phyloP scores from a whole-genome alignment of 2,113 vertebrate genomes.

The Prochilodus magdalenae region DNA sequence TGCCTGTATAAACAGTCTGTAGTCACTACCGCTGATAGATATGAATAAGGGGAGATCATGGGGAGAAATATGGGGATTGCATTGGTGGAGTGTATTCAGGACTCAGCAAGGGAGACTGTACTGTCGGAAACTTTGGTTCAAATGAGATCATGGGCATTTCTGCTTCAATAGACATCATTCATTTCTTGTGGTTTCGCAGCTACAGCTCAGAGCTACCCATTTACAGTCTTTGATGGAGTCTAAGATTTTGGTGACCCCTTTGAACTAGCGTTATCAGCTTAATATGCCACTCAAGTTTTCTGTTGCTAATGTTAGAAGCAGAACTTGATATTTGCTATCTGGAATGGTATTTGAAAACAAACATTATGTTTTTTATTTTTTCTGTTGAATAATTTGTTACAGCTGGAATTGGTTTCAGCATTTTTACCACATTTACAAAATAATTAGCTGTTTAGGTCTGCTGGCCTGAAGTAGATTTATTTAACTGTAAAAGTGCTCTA shows the following conservation, averaged over 20 bases:
- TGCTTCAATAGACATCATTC: constrained; percentile 70
- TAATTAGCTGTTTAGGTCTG: not conserved
- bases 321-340: not conserved
- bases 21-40: constrained; percentile 66
- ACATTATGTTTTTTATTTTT: not conserved
- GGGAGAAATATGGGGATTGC: constrained; percentile 61
- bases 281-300: constrained; percentile 20
- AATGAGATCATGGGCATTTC: constrained; percentile 77
- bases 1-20: constrained; percentile 64
- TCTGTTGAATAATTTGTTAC: not conserved
- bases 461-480: too few relatives aligned
- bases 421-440: not conserved
- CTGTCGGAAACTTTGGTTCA: constrained; percentile 73
- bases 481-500: too few relatives aligned
- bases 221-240: constrained; percentile 20
- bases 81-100: constrained; percentile 56
- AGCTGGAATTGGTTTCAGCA: not conserved
- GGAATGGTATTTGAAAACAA: not conserved
- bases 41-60: constrained; percentile 68
- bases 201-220: constrained; percentile 54
- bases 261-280: constrained; percentile 17
- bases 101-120: constrained; percentile 63
- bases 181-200: constrained; percentile 67
- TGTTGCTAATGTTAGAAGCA: not conserved
- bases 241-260: not conserved